Conservation (phyloP, 2,888 invertebrate genomes). For the Oscheius myriophilus region DNA sequence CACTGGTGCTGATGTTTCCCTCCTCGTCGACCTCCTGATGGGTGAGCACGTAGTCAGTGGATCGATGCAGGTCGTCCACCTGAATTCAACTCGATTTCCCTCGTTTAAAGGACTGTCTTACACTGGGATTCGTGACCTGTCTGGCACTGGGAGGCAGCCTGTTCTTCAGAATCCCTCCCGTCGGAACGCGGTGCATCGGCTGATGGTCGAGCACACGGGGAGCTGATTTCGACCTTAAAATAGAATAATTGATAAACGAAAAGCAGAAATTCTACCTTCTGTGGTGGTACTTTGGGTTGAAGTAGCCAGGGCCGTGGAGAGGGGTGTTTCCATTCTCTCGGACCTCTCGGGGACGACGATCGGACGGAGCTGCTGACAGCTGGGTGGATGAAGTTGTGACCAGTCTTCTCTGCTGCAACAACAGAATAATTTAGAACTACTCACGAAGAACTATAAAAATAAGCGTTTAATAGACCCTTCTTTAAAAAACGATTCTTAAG, state of each 20-base stretch:
- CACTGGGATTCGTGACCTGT: conserved; percentile 77
- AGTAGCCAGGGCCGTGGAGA: conserved; percentile 35
- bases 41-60: conserved; percentile 88
- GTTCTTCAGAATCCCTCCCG: conserved; percentile 84
- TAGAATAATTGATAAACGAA: background rate
- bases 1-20: conserved; percentile 89
- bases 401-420: no score
- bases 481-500: no score
- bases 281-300: conserved; percentile 49
- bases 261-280: background rate
- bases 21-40: conserved; percentile 90
- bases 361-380: background rate
- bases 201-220: conserved; percentile 64
- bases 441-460: no score
- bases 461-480: no score
- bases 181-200: conserved; percentile 57
- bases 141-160: conserved; percentile 79
- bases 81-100: conserved; percentile 73
- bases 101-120: background rate
- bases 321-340: conserved; percentile 3
- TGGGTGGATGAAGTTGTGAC: no score
- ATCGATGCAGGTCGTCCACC: conserved; percentile 79
- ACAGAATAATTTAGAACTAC: no score
- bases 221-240: conserved; percentile 50
- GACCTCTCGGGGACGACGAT: background rate